Base-by-base conservation (phyloP, 2,797 vertebrate species). In the Lepus townsendii region DNA sequence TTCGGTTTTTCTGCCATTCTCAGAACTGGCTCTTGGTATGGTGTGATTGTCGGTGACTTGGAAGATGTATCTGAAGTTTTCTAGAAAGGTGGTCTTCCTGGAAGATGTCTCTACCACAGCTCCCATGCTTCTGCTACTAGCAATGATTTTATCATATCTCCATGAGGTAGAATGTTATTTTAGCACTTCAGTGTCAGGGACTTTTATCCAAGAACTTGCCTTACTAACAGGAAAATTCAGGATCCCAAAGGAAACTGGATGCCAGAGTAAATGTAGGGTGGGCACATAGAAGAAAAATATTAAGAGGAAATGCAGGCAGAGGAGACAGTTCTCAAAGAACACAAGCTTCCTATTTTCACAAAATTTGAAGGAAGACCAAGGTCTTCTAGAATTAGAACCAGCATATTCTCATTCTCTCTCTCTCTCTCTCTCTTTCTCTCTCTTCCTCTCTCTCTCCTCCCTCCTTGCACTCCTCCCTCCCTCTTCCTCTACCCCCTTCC, bases 201-300 rank as follows among this genome's bases (percentile, higher is more conserved):
- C 47, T 62, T 80, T 24, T 68, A 35, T 60, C 9, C 80, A 35
- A 83, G 62, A 71, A 47, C 9, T 73, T 78, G 82, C 47, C 63
- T 77, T 88, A 89, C 80, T 50, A 24, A 78, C 30, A 80, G 24
- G 57, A 84, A 88, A 76, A 71, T 42, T 42, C 35, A 72, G 68
- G 17, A 83, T 42, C 52, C 54, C 57, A 12, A 16, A 68, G 47
- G 71, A 30, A 27, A 52, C 73, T 50, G 22, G 12, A 26, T 42
- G 35, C 60, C 50, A 7, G 11, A 60, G 60, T 60, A 80, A 95
- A 54, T 38, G 12, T 83, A 78, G 52, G 54, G 1, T 73, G 38
- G 54, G 57, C n/a, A 50, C 4, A n/a, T 2, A 54, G n/a, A 75
- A 80, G 63, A 52, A 42, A 87, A 62, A 7, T 47, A 89, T 66